A percentile compares a stretch with the other conserved stretches of the same genome.
Evolutionary conservation across 1,140 invertebrate species (phyloP).

Genomic region (Drosophila pectinifera): DNA sequence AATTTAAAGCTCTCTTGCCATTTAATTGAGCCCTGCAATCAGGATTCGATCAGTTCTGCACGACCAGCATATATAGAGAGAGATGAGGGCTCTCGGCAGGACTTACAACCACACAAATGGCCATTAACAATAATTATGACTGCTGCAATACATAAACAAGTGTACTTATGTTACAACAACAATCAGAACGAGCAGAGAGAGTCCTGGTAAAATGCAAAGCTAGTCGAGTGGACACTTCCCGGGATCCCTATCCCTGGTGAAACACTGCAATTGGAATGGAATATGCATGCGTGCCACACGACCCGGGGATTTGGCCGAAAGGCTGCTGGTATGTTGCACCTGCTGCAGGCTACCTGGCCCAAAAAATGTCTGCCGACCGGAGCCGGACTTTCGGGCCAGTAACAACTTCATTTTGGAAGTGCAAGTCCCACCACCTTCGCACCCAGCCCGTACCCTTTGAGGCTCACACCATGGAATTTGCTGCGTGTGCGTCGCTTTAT

Average conservation of each 20-base stretch:
- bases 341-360: conserved; percentile 40
- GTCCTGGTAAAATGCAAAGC: conserved; percentile 50
- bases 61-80: background rate
- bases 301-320: conserved; percentile 26
- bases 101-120: conserved; percentile 35
- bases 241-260: conserved; percentile 9
- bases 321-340: conserved; percentile 28
- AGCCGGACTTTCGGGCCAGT: conserved; percentile 33
- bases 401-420: conserved; percentile 75
- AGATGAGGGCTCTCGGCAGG: conserved; percentile 17
- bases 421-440: conserved; percentile 24
- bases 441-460: background rate
- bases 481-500: conserved; percentile 75
- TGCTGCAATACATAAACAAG: conserved; percentile 76
- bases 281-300: conserved; percentile 38
- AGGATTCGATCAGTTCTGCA: conserved; percentile 27
- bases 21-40: background rate
- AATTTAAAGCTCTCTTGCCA: background rate
- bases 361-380: conserved; percentile 42
- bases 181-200: conserved; percentile 7
- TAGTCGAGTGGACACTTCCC: conserved; percentile 42
- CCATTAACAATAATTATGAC: conserved; percentile 83
- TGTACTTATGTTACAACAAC: conserved; percentile 58
- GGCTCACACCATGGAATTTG: conserved; percentile 31
- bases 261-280: conserved; percentile 42